Conservation (phyloP, 1,140 invertebrate genomes). For the Sminthurinus signatus region DNA sequence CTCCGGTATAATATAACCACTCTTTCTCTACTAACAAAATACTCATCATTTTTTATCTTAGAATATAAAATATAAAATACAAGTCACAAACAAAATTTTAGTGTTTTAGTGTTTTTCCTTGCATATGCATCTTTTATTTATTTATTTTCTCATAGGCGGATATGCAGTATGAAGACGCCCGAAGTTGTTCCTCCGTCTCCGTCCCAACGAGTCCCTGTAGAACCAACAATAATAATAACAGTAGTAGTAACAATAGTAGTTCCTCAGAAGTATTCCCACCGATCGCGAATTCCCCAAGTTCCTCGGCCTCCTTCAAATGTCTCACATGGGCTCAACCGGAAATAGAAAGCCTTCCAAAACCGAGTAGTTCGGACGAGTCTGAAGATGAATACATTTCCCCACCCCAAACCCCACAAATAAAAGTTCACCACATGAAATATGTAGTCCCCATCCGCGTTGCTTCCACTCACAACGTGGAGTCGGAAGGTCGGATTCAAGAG, state of each 20-base stretch:
- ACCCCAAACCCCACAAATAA: constrained; percentile 15
- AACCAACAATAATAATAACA: neutral
- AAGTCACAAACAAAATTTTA: too few species aligned
- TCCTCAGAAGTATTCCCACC: constrained; percentile 10
- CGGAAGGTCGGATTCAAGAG: constrained; percentile 27
- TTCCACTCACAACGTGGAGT: constrained; percentile 26
- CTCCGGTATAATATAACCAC: too few species aligned
- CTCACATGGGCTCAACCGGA: constrained; percentile 38
- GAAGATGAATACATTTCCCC: constrained; percentile 30
- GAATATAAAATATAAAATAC: neutral
- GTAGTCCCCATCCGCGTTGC: constrained; percentile 28
- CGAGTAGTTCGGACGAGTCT: constrained; percentile 2
- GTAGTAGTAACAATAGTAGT: neutral
- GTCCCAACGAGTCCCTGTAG: neutral
- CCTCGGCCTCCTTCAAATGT: constrained; percentile 37
- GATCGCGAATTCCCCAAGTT: constrained; percentile 27
- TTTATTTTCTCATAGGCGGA: constrained; percentile 14
- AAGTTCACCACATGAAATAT: constrained; percentile 36
- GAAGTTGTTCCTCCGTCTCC: constrained; percentile 4
- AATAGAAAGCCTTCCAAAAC: constrained; percentile 3
- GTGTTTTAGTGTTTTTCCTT: too few species aligned
- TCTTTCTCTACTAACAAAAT: too few species aligned
- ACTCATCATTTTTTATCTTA: neutral
- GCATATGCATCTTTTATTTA: neutral
- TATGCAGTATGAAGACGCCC: constrained; percentile 6